Evolutionary conservation across 2,888 invertebrate genomes (phyloP).

Genomic region (Gymnoscelis rufifasciata): DNA sequence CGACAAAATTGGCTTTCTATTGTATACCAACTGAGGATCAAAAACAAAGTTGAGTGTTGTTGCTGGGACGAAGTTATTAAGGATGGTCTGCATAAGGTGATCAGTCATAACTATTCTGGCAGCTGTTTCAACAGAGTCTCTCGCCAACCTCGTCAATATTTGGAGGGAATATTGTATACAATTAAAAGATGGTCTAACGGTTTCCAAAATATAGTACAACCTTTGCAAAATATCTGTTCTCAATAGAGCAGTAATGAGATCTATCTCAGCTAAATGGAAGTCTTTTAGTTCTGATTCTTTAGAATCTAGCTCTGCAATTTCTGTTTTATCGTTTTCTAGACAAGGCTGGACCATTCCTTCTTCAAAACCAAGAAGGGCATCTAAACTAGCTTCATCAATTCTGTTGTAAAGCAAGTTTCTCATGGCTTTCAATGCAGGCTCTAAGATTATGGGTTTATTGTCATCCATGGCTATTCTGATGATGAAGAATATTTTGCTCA

Average conservation of each 20-base stretch:
- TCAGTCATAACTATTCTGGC: slow-evolving; percentile 81
- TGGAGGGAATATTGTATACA: slow-evolving; percentile 87
- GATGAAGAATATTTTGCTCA: slow-evolving; percentile 87
- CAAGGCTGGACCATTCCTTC: slow-evolving; percentile 82
- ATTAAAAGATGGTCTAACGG: slow-evolving; percentile 83
- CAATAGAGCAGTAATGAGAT: slow-evolving; percentile 85
- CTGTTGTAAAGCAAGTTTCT: slow-evolving; percentile 86
- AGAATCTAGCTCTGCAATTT: slow-evolving; percentile 77
- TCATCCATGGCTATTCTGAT: slow-evolving; percentile 93
- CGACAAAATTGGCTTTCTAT: slow-evolving; percentile 82
- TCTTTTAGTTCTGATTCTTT: slow-evolving; percentile 85
- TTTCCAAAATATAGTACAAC: slow-evolving; percentile 85
- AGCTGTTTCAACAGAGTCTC: slow-evolving; percentile 86
- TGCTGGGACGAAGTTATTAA: slow-evolving; percentile 79
- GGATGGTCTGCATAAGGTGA: slow-evolving; percentile 81
- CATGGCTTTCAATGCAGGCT: slow-evolving; percentile 87
- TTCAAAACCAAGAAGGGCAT: slow-evolving; percentile 83
- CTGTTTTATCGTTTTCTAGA: slow-evolving; percentile 71
- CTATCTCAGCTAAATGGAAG: slow-evolving; percentile 90
- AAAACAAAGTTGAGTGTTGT: slow-evolving; percentile 57
- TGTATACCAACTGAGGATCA: slow-evolving; percentile 71
- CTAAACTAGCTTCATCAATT: slow-evolving; percentile 88
- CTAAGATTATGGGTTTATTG: slow-evolving; percentile 83
- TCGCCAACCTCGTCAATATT: slow-evolving; percentile 86
- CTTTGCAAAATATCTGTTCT: slow-evolving; percentile 88